A percentile compares a stretch with the other conserved stretches of the same genome.
Evolutionary conservation across 35 echinoderm and acorn worm species (phyloP).

Genomic region (Nesometra sesokonis): DNA sequence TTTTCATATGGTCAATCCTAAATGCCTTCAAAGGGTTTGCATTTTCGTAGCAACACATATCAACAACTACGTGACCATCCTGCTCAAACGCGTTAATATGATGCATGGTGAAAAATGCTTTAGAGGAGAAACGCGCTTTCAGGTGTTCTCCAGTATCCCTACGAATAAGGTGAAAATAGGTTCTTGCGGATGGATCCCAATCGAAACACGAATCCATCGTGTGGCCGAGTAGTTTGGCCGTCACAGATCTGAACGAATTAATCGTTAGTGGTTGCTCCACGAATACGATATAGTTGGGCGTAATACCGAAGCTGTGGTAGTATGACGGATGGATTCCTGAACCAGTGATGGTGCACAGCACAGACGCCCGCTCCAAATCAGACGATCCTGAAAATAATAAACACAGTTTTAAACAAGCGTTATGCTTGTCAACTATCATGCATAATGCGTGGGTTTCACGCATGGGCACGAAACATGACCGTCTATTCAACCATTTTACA

Average conservation of each 20-base stretch:
- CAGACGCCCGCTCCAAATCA: not conserved
- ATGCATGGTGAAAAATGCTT: conserved; percentile 76
- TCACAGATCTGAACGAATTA: conserved; percentile 25
- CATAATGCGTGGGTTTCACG: too few species aligned
- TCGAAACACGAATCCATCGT: conserved; percentile 1
- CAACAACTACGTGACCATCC: conserved; percentile 44
- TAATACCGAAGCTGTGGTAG: conserved; percentile 75
- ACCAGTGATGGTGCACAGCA: conserved; percentile 47
- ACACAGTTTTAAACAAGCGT: too few species aligned
- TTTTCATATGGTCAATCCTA: conserved; percentile 12
- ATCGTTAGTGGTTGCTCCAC: conserved; percentile 59
- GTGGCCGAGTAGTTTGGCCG: not conserved
- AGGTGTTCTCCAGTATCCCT: conserved; percentile 28
- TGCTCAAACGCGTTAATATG: conserved; percentile 71
- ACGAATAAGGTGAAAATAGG: conserved; percentile 36
- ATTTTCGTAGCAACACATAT: conserved; percentile 59
- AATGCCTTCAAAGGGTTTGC: not conserved
- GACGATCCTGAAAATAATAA: too few species aligned
- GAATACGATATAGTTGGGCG: conserved; percentile 67
- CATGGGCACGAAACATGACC: too few species aligned
- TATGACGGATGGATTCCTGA: conserved; percentile 40
- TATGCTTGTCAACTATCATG: too few species aligned
- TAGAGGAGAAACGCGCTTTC: conserved; percentile 19
- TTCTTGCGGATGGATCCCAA: not conserved
- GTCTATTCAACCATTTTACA: too few species aligned